These are phyloP conservation scores for Trichechus manatus DNA, from an alignment of 2,113 vertebrate species.

Conservation along the genomic window DNA sequence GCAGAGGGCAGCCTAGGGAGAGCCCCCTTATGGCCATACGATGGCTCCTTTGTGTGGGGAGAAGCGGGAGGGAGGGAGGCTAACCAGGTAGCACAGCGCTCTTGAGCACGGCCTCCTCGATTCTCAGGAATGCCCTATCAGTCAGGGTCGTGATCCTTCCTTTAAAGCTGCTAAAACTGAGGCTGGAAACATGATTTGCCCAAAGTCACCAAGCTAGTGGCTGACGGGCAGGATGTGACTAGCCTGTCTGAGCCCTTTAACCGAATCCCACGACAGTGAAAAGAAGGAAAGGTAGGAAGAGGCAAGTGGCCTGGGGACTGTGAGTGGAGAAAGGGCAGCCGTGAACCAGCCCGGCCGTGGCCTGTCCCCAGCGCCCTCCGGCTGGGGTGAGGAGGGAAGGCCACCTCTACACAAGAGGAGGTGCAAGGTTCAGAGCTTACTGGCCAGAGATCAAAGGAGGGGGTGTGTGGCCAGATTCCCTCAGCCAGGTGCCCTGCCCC, in stretches of 20 bases:
- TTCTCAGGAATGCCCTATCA: not conserved
- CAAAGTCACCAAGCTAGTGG: not conserved
- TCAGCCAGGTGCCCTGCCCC: no score
- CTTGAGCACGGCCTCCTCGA: not conserved
- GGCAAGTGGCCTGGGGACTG: fast-evolving
- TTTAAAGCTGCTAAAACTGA: not conserved
- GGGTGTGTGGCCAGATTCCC: not conserved
- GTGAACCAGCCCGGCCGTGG: not conserved
- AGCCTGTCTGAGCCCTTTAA: not conserved
- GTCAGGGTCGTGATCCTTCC: not conserved
- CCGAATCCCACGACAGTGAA: not conserved
- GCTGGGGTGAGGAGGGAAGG: not conserved
- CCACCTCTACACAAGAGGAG: not conserved
- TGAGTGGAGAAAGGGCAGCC: not conserved
- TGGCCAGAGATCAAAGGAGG: not conserved
- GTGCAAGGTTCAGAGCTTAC: not conserved
- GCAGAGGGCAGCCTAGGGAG: no score
- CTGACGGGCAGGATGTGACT: not conserved
- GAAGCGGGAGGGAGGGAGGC: not conserved
- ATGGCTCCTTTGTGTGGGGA: no score
- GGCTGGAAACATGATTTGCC: not conserved
- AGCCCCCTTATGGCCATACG: no score
- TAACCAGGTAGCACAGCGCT: not conserved
- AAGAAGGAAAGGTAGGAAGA: not conserved
- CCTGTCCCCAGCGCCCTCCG: not conserved